Percentiles rank a stretch among this genome's conserved stretches.
These are phyloP conservation scores for Drosophila algonquin DNA, from an alignment of 2,888 invertebrate species.

Conservation along the genomic window DNA sequence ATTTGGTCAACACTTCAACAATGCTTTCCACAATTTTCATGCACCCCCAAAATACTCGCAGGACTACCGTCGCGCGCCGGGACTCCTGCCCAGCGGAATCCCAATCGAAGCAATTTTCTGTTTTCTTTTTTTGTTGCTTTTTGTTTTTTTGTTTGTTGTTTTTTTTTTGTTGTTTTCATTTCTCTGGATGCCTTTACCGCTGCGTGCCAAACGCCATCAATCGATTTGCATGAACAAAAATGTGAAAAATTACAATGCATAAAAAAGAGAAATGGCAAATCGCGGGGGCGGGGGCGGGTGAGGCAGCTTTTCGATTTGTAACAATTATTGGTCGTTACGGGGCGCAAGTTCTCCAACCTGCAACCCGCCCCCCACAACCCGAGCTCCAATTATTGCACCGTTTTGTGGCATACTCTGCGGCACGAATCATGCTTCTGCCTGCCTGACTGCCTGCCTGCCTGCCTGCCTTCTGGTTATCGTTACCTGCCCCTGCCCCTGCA, in stretches of 20 bases:
- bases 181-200: conserved; percentile 13
- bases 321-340: conserved; percentile 66
- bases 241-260: conserved; percentile 63
- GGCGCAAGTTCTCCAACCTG: conserved; percentile 32
- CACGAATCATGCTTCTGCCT: conserved; percentile 46
- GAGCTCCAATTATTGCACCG: conserved; percentile 60
- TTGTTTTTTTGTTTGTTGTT: conserved; percentile 9
- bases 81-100: not conserved
- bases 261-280: conserved; percentile 48
- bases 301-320: conserved; percentile 64
- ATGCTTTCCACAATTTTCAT: not conserved
- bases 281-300: conserved; percentile 2
- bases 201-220: conserved; percentile 70
- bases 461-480: not conserved
- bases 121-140: conserved; percentile 17
- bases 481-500: not conserved
- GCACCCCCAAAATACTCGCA: not conserved
- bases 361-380: no score
- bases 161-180: conserved; percentile 29
- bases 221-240: conserved; percentile 63
- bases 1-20: conserved; percentile 17
- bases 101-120: not conserved
- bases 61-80: no score
- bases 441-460: no score
- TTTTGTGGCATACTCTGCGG: conserved; percentile 61